A percentile compares a stretch with the other conserved stretches of the same genome.
Evolutionary conservation across 2,888 invertebrate genomes (phyloP).

Genomic region (Leptura quadrifasciata): DNA sequence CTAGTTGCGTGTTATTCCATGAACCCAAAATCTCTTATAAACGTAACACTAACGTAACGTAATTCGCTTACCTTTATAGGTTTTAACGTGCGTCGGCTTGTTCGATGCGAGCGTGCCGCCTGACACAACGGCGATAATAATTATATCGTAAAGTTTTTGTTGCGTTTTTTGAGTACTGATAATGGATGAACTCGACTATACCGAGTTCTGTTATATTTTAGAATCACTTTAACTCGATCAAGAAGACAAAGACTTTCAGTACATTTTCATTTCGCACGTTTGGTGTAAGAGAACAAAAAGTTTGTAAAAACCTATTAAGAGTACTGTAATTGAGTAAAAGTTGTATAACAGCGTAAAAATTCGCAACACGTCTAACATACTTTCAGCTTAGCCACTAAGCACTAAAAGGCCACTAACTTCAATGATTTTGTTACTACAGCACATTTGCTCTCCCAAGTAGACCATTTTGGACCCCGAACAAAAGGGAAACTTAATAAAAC

Average conservation of each 20-base stretch:
- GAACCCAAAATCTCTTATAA: too few species aligned
- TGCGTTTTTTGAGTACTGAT: too few species aligned
- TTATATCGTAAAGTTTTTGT: too few species aligned
- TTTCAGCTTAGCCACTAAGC: constrained; percentile 36
- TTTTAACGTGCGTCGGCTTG: too few species aligned
- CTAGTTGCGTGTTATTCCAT: too few species aligned
- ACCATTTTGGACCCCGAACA: constrained; percentile 59
- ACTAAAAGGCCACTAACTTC: constrained; percentile 58
- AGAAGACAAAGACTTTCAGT: background rate
- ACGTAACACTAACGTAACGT: too few species aligned
- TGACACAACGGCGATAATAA: too few species aligned
- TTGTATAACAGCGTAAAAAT: constrained; percentile 49
- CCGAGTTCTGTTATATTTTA: too few species aligned
- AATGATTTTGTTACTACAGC: constrained; percentile 60
- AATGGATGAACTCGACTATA: too few species aligned
- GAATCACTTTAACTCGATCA: background rate
- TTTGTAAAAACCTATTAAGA: constrained; percentile 50
- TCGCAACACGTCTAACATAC: constrained; percentile 41
- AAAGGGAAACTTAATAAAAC: constrained; percentile 62
- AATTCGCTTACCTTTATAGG: too few species aligned
- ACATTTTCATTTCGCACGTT: background rate
- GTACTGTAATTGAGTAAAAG: constrained; percentile 43
- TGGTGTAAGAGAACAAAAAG: constrained; percentile 35
- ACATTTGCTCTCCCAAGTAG: constrained; percentile 56
- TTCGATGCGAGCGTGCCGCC: too few species aligned